A percentile compares a stretch with the other conserved stretches of the same genome.
phyloP scores from a whole-genome alignment of 2,888 invertebrate genomes.

The Synergus laeviventris region DNA sequence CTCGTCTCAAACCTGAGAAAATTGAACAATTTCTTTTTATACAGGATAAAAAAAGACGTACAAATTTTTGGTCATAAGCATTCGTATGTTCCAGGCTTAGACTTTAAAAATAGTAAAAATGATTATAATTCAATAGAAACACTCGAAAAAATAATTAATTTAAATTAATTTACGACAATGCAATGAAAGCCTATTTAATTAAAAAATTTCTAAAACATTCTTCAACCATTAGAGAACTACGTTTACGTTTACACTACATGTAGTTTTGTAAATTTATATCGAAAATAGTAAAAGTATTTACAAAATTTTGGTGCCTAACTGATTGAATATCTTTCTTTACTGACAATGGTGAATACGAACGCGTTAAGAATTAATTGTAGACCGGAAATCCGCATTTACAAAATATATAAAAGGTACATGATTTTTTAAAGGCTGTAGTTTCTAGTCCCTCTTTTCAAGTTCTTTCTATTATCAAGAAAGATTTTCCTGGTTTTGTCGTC shows the following conservation, averaged over 20 bases:
- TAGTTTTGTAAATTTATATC: too few species aligned
- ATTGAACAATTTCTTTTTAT: neutral
- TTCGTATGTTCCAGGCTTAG: too few species aligned
- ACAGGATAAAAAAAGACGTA: neutral
- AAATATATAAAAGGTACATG: neutral
- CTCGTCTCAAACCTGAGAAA: neutral
- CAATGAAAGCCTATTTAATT: neutral
- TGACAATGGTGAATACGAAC: slow-evolving; percentile 29
- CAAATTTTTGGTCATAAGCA: too few species aligned
- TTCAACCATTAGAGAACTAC: neutral
- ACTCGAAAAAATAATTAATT: neutral
- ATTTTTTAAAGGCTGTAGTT: neutral
- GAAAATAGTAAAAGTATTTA: neutral
- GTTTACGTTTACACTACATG: too few species aligned
- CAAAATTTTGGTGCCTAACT: neutral
- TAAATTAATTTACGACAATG: neutral
- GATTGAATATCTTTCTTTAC: neutral
- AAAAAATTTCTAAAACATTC: neutral
- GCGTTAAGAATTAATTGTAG: neutral
- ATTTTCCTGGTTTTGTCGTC: neutral
- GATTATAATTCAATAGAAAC: neutral
- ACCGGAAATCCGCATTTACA: neutral
- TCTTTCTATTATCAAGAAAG: neutral
- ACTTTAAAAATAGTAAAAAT: neutral
- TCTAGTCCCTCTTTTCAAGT: neutral